Percentiles rank a stretch among this genome's conserved stretches.
Conservation (phyloP, 2,888 invertebrate genomes). For the Micoletzkya japonica region DNA sequence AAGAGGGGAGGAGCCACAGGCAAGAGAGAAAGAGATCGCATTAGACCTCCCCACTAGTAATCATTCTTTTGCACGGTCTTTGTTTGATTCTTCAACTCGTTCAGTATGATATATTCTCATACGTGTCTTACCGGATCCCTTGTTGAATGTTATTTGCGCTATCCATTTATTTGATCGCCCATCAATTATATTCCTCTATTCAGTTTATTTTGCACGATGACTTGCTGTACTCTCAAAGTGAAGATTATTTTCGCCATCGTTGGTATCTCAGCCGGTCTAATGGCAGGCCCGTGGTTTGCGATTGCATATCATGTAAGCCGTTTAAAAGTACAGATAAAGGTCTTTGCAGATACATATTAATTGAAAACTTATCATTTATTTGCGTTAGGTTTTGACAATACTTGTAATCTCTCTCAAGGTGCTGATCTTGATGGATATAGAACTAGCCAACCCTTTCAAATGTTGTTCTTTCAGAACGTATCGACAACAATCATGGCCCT, state of each 20-base stretch:
- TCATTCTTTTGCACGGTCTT: no score
- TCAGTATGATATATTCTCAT: no score
- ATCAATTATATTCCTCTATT: background rate
- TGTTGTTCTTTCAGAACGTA: slow-evolving; percentile 47
- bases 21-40: no score
- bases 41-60: no score
- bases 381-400: background rate
- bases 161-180: slow-evolving; percentile 1
- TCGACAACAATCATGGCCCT: slow-evolving; percentile 53
- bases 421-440: no score
- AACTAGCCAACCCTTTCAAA: background rate
- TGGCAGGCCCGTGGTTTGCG: slow-evolving; percentile 55
- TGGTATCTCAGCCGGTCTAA: slow-evolving; percentile 56
- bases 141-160: slow-evolving; percentile 1
- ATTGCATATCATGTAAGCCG: slow-evolving; percentile 46
- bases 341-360: background rate
- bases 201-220: slow-evolving; percentile 1
- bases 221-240: slow-evolving; percentile 35
- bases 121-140: no score
- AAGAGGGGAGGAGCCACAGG: no score
- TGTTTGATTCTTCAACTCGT: no score
- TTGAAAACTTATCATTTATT: background rate
- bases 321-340: background rate
- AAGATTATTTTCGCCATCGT: slow-evolving; percentile 48
- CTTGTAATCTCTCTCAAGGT: no score